Conservation (phyloP, 2,888 invertebrate species). For the Ophraella communa region DNA sequence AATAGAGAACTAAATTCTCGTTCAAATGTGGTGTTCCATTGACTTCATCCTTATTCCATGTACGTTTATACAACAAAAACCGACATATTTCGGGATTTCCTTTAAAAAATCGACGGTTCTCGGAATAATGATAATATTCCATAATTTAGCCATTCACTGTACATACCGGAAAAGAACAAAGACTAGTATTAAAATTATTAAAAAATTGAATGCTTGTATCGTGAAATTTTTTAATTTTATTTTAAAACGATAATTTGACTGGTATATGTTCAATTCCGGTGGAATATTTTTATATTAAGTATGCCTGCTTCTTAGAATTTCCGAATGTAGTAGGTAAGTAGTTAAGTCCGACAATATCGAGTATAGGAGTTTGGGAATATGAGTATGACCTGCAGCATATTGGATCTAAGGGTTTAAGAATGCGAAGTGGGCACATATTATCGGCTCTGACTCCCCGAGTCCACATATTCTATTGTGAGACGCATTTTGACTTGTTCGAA, state of each 20-base stretch:
- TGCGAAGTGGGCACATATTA: constrained; percentile 53
- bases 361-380: constrained; percentile 26
- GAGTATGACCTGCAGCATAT: constrained; percentile 47
- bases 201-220: too few relatives aligned
- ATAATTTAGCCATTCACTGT: too few relatives aligned
- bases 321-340: constrained; percentile 27
- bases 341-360: constrained; percentile 33
- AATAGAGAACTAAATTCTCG: too few relatives aligned
- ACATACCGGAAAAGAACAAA: too few relatives aligned
- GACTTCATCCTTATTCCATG: too few relatives aligned
- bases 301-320: background rate
- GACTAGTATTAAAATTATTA: too few relatives aligned
- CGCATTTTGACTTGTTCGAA: constrained; percentile 36
- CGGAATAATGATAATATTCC: too few relatives aligned
- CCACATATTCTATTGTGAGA: constrained; percentile 48
- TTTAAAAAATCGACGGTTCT: too few relatives aligned
- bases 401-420: constrained; percentile 53
- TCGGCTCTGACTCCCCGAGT: constrained; percentile 47
- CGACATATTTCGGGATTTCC: too few relatives aligned
- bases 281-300: constrained; percentile 1
- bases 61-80: too few relatives aligned
- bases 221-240: background rate
- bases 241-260: background rate
- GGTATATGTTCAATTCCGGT: background rate
- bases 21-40: too few relatives aligned